Conservation (phyloP, 2,113 vertebrate genomes). For the Melanocharis versteri region DNA sequence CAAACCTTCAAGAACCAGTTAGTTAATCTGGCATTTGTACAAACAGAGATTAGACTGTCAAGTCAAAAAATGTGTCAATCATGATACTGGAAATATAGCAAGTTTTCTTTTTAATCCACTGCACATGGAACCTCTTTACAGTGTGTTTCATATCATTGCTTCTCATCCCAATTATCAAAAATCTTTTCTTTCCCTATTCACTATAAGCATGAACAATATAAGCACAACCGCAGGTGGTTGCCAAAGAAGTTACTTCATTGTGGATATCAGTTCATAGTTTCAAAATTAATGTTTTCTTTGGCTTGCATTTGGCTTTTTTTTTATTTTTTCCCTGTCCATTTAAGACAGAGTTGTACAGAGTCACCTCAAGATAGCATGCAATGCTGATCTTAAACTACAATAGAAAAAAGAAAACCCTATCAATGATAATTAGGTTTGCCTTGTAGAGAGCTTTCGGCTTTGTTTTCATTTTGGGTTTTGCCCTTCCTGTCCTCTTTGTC, state of each 20-base stretch:
- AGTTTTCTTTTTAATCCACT: conserved; percentile 19
- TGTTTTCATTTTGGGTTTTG: neutral
- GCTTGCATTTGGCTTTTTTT: conserved; percentile 47
- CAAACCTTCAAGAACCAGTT: neutral
- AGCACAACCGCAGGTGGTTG: conserved; percentile 37
- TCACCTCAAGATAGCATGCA: neutral
- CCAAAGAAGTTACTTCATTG: conserved; percentile 56
- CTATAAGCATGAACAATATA: neutral
- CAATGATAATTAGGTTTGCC: neutral
- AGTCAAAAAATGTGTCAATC: conserved; percentile 3
- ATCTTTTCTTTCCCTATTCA: conserved; percentile 1
- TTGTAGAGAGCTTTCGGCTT: neutral
- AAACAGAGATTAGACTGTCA: neutral
- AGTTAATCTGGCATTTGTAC: neutral
- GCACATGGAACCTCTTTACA: neutral
- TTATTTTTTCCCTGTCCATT: conserved; percentile 37
- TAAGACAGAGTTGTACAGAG: neutral
- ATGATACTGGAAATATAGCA: neutral
- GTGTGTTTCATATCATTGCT: conserved; percentile 29
- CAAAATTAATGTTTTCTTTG: conserved; percentile 70
- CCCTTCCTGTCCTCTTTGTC: accelerated
- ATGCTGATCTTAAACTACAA: neutral
- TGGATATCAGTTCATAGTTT: conserved; percentile 42
- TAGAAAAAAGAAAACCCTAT: neutral
- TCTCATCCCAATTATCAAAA: conserved; percentile 17